These are phyloP conservation scores for Ormia ochracea DNA, from an alignment of 2,888 invertebrate species.

Conservation along the genomic window DNA sequence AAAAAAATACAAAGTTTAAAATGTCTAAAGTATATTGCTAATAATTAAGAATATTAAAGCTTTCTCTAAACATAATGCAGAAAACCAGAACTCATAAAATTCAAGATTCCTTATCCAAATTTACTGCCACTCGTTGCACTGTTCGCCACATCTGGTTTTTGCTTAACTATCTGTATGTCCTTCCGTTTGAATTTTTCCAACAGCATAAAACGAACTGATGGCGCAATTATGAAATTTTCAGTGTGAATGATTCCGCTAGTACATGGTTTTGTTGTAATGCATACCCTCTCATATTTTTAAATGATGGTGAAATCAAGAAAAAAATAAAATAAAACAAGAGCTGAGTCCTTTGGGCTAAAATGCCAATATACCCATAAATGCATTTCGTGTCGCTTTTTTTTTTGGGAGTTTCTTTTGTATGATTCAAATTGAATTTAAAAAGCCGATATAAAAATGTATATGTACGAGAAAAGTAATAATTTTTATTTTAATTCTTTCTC, in stretches of 20 bases:
- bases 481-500: background rate
- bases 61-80: too few species aligned
- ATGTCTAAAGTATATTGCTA: too few species aligned
- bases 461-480: background rate
- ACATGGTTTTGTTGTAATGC: background rate
- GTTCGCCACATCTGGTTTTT: background rate
- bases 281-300: background rate
- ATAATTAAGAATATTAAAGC: too few species aligned
- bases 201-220: background rate
- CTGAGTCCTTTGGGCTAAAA: slow-evolving; percentile 29
- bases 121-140: slow-evolving; percentile 21
- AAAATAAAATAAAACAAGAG: background rate
- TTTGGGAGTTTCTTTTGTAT: slow-evolving; percentile 10
- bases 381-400: slow-evolving; percentile 13
- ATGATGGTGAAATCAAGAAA: background rate
- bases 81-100: too few species aligned
- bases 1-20: too few species aligned
- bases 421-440: slow-evolving; percentile 46
- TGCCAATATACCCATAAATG: slow-evolving; percentile 41
- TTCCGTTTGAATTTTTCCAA: background rate
- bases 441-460: background rate
- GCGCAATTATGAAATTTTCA: slow-evolving; percentile 2
- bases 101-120: too few species aligned
- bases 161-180: background rate
- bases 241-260: slow-evolving; percentile 5